Conservation (phyloP, 2,113 vertebrate genomes). For the Tor tambroides region DNA sequence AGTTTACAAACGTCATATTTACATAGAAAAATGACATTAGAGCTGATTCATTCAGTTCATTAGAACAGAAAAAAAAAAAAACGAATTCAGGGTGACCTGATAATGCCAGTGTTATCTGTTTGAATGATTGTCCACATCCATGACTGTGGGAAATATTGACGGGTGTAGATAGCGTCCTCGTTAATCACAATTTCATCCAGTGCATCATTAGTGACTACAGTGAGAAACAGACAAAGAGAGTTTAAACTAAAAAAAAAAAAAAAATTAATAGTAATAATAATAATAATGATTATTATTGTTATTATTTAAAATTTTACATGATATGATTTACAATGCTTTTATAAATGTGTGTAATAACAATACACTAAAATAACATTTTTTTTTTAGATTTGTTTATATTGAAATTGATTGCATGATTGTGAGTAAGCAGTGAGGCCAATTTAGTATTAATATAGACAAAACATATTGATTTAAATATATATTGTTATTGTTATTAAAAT, state of each 20-base stretch:
- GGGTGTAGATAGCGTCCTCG: constrained; percentile 45
- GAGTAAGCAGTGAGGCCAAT: neutral
- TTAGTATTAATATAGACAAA: neutral
- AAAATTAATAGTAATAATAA: neutral
- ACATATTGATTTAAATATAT: neutral
- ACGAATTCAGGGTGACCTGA: constrained; percentile 48
- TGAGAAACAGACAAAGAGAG: neutral
- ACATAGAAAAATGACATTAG: neutral
- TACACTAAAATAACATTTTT: neutral
- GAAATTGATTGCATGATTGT: too few relatives aligned
- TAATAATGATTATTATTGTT: neutral
- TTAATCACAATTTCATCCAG: constrained; percentile 41
- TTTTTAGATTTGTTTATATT: too few relatives aligned
- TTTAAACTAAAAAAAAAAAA: too few relatives aligned
- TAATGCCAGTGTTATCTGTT: constrained; percentile 36
- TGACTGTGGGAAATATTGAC: constrained; percentile 62
- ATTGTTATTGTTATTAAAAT: neutral
- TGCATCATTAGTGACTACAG: neutral
- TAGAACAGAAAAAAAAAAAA: neutral
- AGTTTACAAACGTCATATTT: neutral
- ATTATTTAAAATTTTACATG: neutral
- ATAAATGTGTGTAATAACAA: neutral
- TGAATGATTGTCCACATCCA: constrained; percentile 62
- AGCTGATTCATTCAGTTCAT: neutral
- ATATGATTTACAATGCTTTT: neutral